Percentiles rank a stretch among this genome's conserved stretches.
phyloP scores from a whole-genome alignment of 2,113 vertebrate species.

The Datnioides undecimradiatus region DNA sequence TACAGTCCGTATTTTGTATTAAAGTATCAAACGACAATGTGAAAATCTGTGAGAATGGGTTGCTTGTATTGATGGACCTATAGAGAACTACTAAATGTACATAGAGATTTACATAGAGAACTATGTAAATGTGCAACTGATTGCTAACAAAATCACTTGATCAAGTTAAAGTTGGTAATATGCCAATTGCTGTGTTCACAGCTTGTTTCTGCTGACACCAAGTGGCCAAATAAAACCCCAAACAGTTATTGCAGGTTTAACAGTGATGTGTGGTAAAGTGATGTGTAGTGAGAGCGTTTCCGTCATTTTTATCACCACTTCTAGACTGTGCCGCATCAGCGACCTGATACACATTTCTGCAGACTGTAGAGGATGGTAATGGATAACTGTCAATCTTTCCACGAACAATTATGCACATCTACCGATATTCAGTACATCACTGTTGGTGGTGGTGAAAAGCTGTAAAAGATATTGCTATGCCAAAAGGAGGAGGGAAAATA shows the following conservation, averaged over 20 bases:
- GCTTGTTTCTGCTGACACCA: background rate
- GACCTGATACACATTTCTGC: slow-evolving; percentile 30
- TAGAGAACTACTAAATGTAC: too few species aligned
- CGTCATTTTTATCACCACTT: slow-evolving; percentile 9
- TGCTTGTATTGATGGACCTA: too few species aligned
- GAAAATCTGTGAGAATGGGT: too few species aligned
- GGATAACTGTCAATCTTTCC: slow-evolving; percentile 35
- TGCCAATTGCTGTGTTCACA: background rate
- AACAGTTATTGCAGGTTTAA: background rate
- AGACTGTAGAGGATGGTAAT: slow-evolving; percentile 36
- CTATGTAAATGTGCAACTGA: background rate
- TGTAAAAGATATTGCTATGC: slow-evolving; percentile 23
- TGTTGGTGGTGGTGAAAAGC: slow-evolving; percentile 7
- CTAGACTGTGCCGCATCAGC: background rate
- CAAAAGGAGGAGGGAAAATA: slow-evolving; percentile 14
- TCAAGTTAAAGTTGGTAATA: background rate
- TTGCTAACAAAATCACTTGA: background rate
- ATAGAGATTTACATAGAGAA: too few species aligned
- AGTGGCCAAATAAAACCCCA: background rate
- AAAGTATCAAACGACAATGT: too few species aligned
- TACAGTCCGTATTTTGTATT: too few species aligned
- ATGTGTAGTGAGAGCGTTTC: background rate
- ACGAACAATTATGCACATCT: slow-evolving; percentile 9
- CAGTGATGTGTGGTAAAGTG: background rate
- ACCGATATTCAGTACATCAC: slow-evolving; percentile 42